These are phyloP conservation scores for Andrena trimmerana DNA, from an alignment of 2,888 invertebrate genomes.

Conservation along the genomic window DNA sequence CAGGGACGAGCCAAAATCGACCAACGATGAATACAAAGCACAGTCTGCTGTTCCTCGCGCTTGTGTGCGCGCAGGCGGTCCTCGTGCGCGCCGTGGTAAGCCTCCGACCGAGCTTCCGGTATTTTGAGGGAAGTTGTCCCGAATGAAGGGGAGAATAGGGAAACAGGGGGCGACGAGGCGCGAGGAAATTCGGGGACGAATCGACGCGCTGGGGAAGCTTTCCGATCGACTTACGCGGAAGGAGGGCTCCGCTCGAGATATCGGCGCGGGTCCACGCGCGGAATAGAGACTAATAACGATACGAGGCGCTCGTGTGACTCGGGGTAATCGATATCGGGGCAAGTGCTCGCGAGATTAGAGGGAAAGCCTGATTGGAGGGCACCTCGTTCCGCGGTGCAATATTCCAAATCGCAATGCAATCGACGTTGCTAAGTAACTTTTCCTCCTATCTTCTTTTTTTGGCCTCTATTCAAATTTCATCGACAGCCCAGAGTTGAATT, in stretches of 20 bases:
- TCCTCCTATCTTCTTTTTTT: not conserved
- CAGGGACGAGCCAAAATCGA: not conserved
- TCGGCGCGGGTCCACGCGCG: not conserved
- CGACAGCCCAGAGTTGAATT: no score
- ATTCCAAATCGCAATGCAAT: not conserved
- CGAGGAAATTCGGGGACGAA: not conserved
- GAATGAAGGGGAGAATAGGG: no score
- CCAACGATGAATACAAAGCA: constrained; percentile 41
- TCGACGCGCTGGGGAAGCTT: not conserved
- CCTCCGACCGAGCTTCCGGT: constrained; percentile 11
- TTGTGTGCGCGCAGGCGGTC: constrained; percentile 63
- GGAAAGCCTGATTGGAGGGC: constrained; percentile 31
- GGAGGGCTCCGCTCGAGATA: constrained; percentile 8
- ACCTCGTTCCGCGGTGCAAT: not conserved
- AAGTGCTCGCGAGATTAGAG: constrained; percentile 39
- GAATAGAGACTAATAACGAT: constrained; percentile 8
- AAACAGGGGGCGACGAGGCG: not conserved
- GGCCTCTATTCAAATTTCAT: not conserved
- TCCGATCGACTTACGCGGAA: constrained; percentile 14
- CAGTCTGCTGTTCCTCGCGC: constrained; percentile 42
- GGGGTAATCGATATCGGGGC: constrained; percentile 30
- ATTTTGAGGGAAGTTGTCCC: not conserved
- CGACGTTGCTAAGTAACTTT: not conserved
- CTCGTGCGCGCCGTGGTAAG: constrained; percentile 74
- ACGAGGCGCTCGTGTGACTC: constrained; percentile 20